Conservation (phyloP, 2,888 invertebrate genomes). For the Nomada hirtipes region DNA sequence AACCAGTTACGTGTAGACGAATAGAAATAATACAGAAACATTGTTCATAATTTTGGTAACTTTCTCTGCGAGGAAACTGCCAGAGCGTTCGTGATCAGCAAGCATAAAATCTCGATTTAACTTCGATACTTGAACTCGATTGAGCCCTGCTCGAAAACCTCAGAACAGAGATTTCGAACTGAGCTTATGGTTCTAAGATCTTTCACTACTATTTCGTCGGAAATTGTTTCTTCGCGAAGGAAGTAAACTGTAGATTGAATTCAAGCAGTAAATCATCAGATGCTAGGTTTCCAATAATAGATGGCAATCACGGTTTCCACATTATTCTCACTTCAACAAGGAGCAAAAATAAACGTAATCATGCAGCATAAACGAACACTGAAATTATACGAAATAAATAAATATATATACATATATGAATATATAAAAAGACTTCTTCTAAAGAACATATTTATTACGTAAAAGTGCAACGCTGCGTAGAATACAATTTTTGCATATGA, state of each 20-base stretch:
- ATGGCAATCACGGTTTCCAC: background rate
- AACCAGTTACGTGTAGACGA: background rate
- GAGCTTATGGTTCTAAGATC: background rate
- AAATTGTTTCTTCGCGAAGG: background rate
- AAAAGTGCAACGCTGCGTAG: background rate
- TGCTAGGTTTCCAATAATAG: background rate
- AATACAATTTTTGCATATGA: background rate
- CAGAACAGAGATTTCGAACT: background rate
- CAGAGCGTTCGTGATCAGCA: background rate
- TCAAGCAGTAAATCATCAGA: background rate
- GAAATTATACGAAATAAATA: background rate
- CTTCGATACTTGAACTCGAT: slow-evolving; percentile 11
- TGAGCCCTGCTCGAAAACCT: background rate
- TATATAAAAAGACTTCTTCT: no score
- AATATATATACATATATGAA: no score
- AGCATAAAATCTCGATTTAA: slow-evolving; percentile 18
- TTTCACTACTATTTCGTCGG: background rate
- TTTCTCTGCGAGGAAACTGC: background rate
- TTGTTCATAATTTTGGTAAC: background rate
- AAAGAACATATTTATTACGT: no score
- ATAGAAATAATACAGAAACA: background rate
- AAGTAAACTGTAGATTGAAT: background rate
- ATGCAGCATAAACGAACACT: no score
- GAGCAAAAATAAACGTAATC: no score
- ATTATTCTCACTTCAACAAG: background rate